Evolutionary conservation across 1,140 invertebrate species (phyloP).

Genomic region (Pachyrhynchus sulphureomaculatus): DNA sequence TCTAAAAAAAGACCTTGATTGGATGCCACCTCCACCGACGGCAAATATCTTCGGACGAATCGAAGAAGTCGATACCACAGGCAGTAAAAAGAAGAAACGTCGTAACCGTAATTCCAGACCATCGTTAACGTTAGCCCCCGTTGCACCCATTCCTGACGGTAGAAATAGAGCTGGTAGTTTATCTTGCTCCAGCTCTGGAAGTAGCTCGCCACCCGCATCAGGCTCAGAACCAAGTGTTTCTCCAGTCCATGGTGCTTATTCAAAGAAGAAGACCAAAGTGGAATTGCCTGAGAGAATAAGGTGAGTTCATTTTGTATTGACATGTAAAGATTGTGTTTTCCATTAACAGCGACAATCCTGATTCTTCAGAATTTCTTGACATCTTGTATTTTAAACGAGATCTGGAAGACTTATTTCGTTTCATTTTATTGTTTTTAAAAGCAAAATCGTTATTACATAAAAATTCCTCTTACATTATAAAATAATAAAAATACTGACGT

Average conservation of each 20-base stretch:
- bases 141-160: slow-evolving; percentile 50
- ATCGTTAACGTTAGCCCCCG: slow-evolving; percentile 55
- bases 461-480: too few relatives aligned
- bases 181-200: slow-evolving; percentile 63
- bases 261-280: slow-evolving; percentile 73
- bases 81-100: slow-evolving; percentile 75
- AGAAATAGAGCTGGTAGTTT: slow-evolving; percentile 64
- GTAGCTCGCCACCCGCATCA: slow-evolving; percentile 66
- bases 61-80: slow-evolving; percentile 55
- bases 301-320: slow-evolving; percentile 56
- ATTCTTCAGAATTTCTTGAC: too few relatives aligned
- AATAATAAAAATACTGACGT: too few relatives aligned
- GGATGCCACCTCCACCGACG: slow-evolving; percentile 68
- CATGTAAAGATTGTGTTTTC: background rate
- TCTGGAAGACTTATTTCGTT: too few relatives aligned
- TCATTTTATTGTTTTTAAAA: too few relatives aligned
- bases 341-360: too few relatives aligned
- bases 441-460: too few relatives aligned
- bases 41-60: slow-evolving; percentile 50
- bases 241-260: slow-evolving; percentile 58
- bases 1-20: slow-evolving; percentile 91
- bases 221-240: slow-evolving; percentile 71
- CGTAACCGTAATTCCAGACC: slow-evolving; percentile 65
- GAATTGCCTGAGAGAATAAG: slow-evolving; percentile 76
- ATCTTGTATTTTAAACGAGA: too few relatives aligned